These are phyloP conservation scores for Polyploca ridens DNA, from an alignment of 2,888 invertebrate genomes.

Conservation along the genomic window DNA sequence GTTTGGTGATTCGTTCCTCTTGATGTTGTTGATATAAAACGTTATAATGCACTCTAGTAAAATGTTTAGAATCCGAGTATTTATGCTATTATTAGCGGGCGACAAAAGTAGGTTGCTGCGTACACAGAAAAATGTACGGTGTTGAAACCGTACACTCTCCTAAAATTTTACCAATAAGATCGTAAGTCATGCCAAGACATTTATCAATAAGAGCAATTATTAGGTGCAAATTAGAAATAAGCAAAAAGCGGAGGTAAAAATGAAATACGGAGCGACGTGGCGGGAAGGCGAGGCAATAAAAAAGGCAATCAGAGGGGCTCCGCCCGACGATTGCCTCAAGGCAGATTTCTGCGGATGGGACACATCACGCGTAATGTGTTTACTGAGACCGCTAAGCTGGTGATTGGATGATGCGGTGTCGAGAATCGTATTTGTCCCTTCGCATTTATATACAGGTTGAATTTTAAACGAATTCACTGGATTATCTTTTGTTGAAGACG, in stretches of 20 bases:
- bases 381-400: constrained; percentile 47
- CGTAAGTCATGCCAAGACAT: constrained; percentile 1
- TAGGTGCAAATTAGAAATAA: constrained; percentile 30
- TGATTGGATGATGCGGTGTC: constrained; percentile 55
- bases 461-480: constrained; percentile 22
- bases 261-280: constrained; percentile 40
- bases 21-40: no score
- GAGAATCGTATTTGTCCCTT: constrained; percentile 39
- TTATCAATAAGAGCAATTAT: constrained; percentile 17
- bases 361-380: constrained; percentile 54
- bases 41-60: no score
- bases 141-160: no score
- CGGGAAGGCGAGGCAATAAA: constrained; percentile 56
- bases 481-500: background rate
- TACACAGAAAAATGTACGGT: no score
- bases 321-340: constrained; percentile 29
- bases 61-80: no score
- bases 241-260: constrained; percentile 21
- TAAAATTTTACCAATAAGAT: background rate
- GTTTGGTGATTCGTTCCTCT: no score
- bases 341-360: constrained; percentile 48
- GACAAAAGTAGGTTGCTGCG: no score
- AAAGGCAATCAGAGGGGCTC: constrained; percentile 56
- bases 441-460: constrained; percentile 9
- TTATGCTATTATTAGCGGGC: no score